phyloP scores from a whole-genome alignment of 2,888 invertebrate genomes.

The Andrena flavipes region DNA sequence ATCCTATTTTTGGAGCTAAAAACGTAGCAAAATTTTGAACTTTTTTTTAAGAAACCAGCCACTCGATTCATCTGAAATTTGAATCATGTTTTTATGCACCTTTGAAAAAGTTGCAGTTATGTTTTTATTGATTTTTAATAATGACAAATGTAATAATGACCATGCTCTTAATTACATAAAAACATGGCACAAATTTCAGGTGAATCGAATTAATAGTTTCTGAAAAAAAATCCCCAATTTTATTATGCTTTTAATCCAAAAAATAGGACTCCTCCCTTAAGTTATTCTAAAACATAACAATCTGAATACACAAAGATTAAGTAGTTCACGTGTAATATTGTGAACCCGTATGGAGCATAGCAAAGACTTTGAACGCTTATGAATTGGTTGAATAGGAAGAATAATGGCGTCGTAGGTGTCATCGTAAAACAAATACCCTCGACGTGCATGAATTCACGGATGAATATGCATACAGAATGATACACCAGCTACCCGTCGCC shows the following conservation, averaged over 20 bases:
- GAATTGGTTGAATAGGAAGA: slow-evolving; percentile 44
- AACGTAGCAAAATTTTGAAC: neutral
- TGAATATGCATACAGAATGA: slow-evolving; percentile 57
- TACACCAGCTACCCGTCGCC: slow-evolving; percentile 47
- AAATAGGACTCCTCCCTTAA: neutral
- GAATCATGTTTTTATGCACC: too few relatives aligned
- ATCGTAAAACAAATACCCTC: slow-evolving; percentile 35
- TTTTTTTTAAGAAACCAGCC: too few relatives aligned
- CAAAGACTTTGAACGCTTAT: slow-evolving; percentile 9
- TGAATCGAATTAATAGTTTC: too few relatives aligned
- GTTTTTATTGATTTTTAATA: neutral
- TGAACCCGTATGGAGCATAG: neutral
- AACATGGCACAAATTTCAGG: too few relatives aligned
- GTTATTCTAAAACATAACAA: neutral
- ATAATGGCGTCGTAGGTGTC: slow-evolving; percentile 36
- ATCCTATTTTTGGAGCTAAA: neutral
- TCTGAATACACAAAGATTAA: neutral
- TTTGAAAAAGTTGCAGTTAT: too few relatives aligned
- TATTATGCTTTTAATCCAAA: too few relatives aligned
- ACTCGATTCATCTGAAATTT: too few relatives aligned
- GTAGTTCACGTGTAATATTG: neutral
- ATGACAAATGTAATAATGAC: too few relatives aligned
- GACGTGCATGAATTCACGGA: slow-evolving; percentile 38
- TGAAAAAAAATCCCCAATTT: too few relatives aligned
- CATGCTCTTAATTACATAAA: too few relatives aligned